A percentile compares a stretch with the other conserved stretches of the same genome.
phyloP scores from a whole-genome alignment of 2,888 invertebrate species.

The Entomobrya multifasciata region DNA sequence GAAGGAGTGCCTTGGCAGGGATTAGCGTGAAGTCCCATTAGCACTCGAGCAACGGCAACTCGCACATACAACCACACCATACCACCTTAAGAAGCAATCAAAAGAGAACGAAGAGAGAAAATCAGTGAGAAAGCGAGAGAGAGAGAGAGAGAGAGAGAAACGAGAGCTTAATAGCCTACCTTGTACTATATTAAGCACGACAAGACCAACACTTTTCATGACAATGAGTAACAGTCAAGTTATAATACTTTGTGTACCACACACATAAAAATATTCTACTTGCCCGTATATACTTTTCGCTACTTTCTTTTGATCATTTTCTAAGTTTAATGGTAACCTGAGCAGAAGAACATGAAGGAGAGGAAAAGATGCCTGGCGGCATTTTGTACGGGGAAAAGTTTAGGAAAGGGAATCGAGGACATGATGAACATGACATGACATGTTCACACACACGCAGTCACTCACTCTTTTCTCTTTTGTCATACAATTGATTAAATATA shows the following conservation, averaged over 20 bases:
- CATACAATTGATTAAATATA: too few species aligned
- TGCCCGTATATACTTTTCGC: background rate
- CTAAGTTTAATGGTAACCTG: background rate
- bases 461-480: too few species aligned
- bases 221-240: constrained; percentile 29
- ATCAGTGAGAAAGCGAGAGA: background rate
- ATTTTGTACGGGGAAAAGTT: background rate
- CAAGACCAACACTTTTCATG: constrained; percentile 11
- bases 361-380: background rate
- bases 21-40: constrained; percentile 48
- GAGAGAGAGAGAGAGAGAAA: background rate
- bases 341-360: background rate
- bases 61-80: background rate
- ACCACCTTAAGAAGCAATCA: background rate
- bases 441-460: too few species aligned
- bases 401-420: too few species aligned
- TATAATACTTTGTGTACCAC: background rate
- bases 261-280: background rate
- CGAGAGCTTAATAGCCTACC: constrained; percentile 32
- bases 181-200: constrained; percentile 32
- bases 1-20: constrained; percentile 44
- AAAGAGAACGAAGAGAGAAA: background rate
- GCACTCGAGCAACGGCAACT: background rate
- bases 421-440: background rate
- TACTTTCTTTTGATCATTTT: constrained; percentile 22